phyloP scores from a whole-genome alignment of 2,113 vertebrate species.

The Empidonax alnorum region DNA sequence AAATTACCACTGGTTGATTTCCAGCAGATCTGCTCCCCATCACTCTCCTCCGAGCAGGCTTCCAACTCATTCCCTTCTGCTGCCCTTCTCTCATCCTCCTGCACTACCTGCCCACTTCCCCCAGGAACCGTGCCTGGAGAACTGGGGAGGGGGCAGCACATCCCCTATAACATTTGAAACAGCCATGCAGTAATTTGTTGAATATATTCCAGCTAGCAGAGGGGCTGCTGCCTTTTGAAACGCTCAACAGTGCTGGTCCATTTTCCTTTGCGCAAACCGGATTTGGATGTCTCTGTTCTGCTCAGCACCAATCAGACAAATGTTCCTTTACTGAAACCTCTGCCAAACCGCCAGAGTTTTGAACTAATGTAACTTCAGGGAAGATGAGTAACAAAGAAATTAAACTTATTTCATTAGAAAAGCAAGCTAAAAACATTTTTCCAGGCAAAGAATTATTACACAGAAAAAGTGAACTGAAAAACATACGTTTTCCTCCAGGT shows the following conservation, averaged over 20 bases:
- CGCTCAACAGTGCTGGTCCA: neutral
- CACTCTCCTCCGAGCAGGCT: neutral
- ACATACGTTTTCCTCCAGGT: neutral
- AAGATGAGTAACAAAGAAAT: neutral
- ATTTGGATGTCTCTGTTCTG: neutral
- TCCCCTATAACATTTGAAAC: neutral
- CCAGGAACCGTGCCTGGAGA: fast-evolving
- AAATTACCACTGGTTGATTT: neutral
- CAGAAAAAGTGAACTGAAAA: neutral
- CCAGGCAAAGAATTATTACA: neutral
- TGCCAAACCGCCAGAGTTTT: neutral
- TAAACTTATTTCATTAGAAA: neutral
- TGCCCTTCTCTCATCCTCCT: neutral
- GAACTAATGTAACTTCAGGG: neutral
- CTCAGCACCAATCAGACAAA: neutral
- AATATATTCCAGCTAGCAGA: neutral
- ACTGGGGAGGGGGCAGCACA: neutral
- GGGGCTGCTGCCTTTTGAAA: neutral
- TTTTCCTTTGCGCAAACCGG: neutral
- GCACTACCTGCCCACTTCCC: neutral
- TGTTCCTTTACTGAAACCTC: neutral
- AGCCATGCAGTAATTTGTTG: neutral
- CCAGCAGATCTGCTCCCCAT: neutral
- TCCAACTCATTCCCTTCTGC: neutral
- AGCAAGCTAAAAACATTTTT: neutral